Evolutionary conservation across 2,113 vertebrate species (phyloP).

Genomic region (Sylvietta virens): DNA sequence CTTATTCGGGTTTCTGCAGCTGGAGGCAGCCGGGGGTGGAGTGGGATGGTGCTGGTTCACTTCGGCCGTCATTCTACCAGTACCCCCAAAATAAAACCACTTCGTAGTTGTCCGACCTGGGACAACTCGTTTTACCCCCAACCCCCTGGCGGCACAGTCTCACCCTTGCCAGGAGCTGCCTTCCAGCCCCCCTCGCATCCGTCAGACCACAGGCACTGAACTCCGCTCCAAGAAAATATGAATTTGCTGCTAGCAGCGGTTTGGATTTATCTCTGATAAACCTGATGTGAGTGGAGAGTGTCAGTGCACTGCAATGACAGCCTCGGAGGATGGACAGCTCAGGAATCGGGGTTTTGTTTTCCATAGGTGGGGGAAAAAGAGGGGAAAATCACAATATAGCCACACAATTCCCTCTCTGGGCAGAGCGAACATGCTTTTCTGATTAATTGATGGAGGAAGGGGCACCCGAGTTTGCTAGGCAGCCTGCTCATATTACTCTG

Average conservation of each 20-base stretch:
- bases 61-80: background rate
- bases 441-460: constrained; percentile 60
- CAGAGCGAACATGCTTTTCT: constrained; percentile 44
- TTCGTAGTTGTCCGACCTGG: background rate
- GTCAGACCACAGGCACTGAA: background rate
- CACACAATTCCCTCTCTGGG: background rate
- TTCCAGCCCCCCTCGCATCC: background rate
- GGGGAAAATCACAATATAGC: background rate
- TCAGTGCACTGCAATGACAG: background rate
- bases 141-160: background rate
- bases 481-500: constrained; percentile 55
- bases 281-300: background rate
- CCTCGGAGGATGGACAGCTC: background rate
- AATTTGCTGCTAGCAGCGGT: background rate
- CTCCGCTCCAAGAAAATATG: background rate
- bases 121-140: background rate
- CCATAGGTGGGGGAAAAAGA: background rate
- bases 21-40: background rate
- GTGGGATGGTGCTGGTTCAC: background rate
- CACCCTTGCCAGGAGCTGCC: background rate
- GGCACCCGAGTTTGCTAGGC: constrained; percentile 13
- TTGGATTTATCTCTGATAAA: background rate
- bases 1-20: constrained; percentile 6
- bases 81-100: background rate
- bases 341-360: background rate